A percentile compares a stretch with the other conserved stretches of the same genome.
These are phyloP conservation scores for Dendrocincla tyrannina DNA, from an alignment of 2,797 vertebrate genomes.

Conservation along the genomic window DNA sequence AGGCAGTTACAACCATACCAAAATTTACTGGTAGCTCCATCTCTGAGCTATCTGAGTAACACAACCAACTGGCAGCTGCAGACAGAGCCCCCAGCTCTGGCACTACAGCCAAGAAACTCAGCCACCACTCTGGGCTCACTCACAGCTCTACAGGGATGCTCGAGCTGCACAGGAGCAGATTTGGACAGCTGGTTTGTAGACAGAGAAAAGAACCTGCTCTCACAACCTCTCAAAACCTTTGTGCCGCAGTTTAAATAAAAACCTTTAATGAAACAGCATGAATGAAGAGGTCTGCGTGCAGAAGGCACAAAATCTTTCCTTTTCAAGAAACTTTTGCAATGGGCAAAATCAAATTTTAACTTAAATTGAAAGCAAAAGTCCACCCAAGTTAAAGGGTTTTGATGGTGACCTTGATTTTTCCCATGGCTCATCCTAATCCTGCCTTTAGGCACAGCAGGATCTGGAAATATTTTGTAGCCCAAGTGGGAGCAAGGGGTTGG, in stretches of 20 bases:
- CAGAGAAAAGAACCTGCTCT: background rate
- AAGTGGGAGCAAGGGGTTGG: background rate
- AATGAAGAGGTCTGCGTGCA: background rate
- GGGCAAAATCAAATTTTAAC: background rate
- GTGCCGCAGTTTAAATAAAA: background rate
- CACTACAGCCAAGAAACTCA: background rate
- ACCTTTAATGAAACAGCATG: background rate
- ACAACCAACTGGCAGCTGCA: fast-evolving
- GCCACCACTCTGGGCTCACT: fast-evolving
- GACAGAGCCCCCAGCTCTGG: background rate
- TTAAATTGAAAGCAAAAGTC: background rate
- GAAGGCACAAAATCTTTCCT: background rate
- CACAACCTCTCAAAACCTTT: background rate
- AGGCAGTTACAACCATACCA: fast-evolving
- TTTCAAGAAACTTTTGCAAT: background rate
- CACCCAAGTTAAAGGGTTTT: background rate
- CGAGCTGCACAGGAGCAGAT: background rate
- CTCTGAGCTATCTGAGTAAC: background rate
- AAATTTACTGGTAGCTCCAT: fast-evolving
- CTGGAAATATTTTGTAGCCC: background rate
- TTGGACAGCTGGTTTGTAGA: background rate
- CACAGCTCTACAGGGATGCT: background rate
- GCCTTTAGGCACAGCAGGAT: background rate
- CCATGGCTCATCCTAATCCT: background rate
- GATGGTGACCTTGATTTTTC: background rate